Evolutionary conservation across 2,797 vertebrate genomes (phyloP).

Genomic region (Coracias cyanogaster): DNA sequence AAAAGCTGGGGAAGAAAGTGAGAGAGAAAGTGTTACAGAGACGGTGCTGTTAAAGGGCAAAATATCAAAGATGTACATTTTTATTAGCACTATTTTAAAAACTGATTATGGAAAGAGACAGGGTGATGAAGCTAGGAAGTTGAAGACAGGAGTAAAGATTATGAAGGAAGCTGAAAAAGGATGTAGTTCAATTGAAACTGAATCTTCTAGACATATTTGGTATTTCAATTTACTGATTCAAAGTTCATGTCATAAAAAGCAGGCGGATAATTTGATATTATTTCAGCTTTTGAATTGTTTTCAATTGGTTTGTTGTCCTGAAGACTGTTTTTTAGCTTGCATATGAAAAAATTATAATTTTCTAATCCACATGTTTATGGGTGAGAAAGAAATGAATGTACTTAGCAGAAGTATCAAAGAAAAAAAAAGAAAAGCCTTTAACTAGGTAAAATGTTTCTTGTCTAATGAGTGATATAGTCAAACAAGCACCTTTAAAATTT

Average conservation of each 20-base stretch:
- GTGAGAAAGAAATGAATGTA: neutral
- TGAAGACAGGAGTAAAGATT: neutral
- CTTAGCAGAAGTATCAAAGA: neutral
- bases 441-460: neutral
- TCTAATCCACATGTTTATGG: neutral
- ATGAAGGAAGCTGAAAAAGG: neutral
- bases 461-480: neutral
- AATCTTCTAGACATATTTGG: neutral
- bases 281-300: neutral
- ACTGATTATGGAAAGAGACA: neutral
- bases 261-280: neutral
- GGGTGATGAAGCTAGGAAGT: neutral
- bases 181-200: neutral
- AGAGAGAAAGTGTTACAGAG: neutral
- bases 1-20: neutral
- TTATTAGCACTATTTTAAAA: neutral
- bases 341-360: neutral
- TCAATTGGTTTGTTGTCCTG: neutral
- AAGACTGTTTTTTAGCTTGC: neutral
- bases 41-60: neutral
- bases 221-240: neutral
- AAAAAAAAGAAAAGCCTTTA: neutral
- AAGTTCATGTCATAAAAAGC: neutral
- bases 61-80: neutral
- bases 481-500: neutral